Evolutionary conservation across 2,797 vertebrate genomes (phyloP).

Genomic region (Sciaenops ocellatus): DNA sequence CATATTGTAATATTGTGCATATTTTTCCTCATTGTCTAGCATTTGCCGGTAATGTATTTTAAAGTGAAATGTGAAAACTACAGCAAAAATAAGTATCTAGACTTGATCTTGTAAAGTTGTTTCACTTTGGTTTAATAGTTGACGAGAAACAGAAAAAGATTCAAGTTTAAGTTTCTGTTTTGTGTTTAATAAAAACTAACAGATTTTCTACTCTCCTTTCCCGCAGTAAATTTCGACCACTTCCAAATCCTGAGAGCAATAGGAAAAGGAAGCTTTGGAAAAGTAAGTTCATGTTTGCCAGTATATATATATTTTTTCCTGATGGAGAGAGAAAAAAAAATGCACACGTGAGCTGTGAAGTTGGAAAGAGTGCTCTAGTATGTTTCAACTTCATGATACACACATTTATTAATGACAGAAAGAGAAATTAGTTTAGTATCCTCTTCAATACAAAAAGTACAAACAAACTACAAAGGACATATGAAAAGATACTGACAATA

Average conservation of each 20-base stretch:
- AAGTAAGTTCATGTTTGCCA: slow-evolving; percentile 85
- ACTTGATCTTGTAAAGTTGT: not conserved
- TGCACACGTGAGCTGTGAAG: too few species aligned
- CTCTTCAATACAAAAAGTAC: too few species aligned
- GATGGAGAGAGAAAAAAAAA: not conserved
- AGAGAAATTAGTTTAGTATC: too few species aligned
- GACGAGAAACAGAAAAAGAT: not conserved
- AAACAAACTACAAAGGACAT: not conserved
- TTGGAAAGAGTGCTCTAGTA: too few species aligned
- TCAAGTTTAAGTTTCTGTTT: slow-evolving; percentile 13
- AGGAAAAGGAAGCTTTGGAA: slow-evolving; percentile 98
- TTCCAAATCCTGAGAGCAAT: slow-evolving; percentile 98
- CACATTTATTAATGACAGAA: too few species aligned
- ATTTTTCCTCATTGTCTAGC: not conserved
- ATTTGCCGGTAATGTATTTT: not conserved
- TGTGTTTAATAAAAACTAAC: not conserved
- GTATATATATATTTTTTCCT: not conserved
- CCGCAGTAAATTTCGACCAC: slow-evolving; percentile 95
- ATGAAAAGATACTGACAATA: not conserved
- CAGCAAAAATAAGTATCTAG: not conserved
- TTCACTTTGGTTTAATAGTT: not conserved
- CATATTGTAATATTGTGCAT: not conserved
- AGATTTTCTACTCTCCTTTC: slow-evolving; percentile 26
- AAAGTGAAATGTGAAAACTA: not conserved
- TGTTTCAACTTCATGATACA: too few species aligned